Conservation (phyloP, 2,797 vertebrate species). For the Cygnus olor region DNA sequence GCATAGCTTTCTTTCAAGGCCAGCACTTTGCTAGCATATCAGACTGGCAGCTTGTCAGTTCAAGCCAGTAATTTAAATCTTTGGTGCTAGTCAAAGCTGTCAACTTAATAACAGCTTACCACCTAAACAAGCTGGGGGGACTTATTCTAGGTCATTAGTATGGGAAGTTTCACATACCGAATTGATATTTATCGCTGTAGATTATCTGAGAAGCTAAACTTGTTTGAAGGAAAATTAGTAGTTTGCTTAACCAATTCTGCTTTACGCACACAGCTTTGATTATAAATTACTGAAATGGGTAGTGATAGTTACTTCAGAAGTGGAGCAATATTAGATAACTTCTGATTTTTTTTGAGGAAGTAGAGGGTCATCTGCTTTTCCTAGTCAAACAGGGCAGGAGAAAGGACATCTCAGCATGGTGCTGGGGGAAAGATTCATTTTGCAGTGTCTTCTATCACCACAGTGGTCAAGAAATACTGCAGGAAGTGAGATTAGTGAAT, state of each 20-base stretch:
- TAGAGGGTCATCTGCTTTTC: background rate
- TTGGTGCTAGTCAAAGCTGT: slow-evolving; percentile 64
- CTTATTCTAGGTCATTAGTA: slow-evolving; percentile 50
- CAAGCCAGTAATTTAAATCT: slow-evolving; percentile 60
- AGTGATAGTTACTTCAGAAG: background rate
- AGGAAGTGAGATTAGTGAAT: background rate
- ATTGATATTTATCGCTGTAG: slow-evolving; percentile 50
- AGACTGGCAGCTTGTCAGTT: slow-evolving; percentile 43
- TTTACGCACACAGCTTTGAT: background rate
- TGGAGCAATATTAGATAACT: background rate
- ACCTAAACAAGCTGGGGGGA: slow-evolving; percentile 50
- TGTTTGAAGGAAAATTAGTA: background rate
- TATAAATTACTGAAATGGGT: background rate
- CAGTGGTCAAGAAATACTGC: accelerated
- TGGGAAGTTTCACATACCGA: slow-evolving; percentile 45
- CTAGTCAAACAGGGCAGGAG: background rate
- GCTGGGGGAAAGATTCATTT: background rate
- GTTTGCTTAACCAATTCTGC: slow-evolving; percentile 2
- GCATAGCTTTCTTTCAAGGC: background rate
- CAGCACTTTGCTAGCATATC: slow-evolving; percentile 5
- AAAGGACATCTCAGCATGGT: background rate
- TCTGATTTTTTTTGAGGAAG: slow-evolving; percentile 1
- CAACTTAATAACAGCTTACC: slow-evolving; percentile 60
- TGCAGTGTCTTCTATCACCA: background rate
- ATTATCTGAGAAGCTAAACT: slow-evolving; percentile 45